A percentile compares a stretch with the other conserved stretches of the same genome.
phyloP scores from a whole-genome alignment of 2,888 invertebrate genomes.

The Iphiclides podalirius region DNA sequence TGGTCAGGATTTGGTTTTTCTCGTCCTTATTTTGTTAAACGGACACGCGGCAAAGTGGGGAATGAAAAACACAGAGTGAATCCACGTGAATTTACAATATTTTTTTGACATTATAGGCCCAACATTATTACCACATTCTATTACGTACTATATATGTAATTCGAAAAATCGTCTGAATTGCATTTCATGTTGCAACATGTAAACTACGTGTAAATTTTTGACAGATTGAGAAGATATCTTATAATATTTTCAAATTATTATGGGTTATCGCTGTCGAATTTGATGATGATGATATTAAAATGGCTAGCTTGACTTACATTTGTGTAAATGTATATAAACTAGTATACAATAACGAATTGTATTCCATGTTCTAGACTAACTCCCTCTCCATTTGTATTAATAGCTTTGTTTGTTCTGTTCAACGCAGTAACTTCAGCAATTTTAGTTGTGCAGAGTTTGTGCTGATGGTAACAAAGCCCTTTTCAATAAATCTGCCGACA shows the following conservation, averaged over 20 bases:
- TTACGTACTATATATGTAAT: neutral
- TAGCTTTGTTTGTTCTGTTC: conserved; percentile 2
- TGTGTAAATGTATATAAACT: too few species aligned
- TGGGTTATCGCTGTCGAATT: too few species aligned
- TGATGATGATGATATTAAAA: too few species aligned
- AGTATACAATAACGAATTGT: too few species aligned
- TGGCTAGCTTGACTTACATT: too few species aligned
- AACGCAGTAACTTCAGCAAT: neutral
- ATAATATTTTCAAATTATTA: too few species aligned
- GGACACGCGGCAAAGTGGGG: conserved; percentile 81
- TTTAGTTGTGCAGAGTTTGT: conserved; percentile 10
- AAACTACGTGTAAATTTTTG: too few species aligned
- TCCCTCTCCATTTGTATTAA: neutral
- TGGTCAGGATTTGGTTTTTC: conserved; percentile 99
- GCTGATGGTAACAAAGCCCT: conserved; percentile 40
- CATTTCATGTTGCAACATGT: too few species aligned
- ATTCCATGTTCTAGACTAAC: neutral
- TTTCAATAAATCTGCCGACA: conserved; percentile 40
- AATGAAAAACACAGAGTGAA: conserved; percentile 72
- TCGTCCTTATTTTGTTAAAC: conserved; percentile 92
- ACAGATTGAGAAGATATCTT: too few species aligned
- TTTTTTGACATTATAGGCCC: neutral
- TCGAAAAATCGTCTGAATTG: too few species aligned
- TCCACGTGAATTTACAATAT: conserved; percentile 10
- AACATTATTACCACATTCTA: neutral